Evolutionary conservation across 2,113 vertebrate genomes (phyloP).

Genomic region (Stigmatopora nigra): DNA sequence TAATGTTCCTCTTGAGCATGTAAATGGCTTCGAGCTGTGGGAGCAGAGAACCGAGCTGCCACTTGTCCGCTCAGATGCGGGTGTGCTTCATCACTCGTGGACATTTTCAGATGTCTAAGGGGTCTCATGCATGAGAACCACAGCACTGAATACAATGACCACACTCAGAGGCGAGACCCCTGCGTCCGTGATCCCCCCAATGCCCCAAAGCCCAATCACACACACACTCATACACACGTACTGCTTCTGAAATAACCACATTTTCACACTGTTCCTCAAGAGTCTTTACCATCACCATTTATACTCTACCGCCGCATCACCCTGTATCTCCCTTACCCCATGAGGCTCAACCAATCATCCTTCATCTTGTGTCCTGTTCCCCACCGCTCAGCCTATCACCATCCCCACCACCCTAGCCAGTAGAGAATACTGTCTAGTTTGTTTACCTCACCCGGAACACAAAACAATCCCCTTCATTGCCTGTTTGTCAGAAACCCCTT

Average conservation of each 20-base stretch:
- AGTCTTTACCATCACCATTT: slow-evolving; percentile 28
- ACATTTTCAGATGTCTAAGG: slow-evolving; percentile 51
- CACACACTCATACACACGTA: slow-evolving; percentile 30
- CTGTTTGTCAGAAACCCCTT: slow-evolving; percentile 70
- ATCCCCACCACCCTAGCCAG: slow-evolving; percentile 30
- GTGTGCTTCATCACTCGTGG: slow-evolving; percentile 65
- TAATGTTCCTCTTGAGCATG: slow-evolving; percentile 68
- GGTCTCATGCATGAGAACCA: slow-evolving; percentile 63
- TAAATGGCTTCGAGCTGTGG: slow-evolving; percentile 67
- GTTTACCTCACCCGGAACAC: slow-evolving; percentile 70
- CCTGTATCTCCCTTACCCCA: slow-evolving; percentile 27
- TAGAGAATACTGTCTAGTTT: slow-evolving; percentile 51
- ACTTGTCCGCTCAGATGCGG: slow-evolving; percentile 61
- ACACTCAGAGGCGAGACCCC: slow-evolving; percentile 51
- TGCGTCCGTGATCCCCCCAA: slow-evolving; percentile 42
- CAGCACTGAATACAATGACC: slow-evolving; percentile 52
- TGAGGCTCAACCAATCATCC: slow-evolving; percentile 38
- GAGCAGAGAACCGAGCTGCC: slow-evolving; percentile 62
- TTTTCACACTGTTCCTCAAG: slow-evolving; percentile 12
- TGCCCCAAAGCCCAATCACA: too few relatives aligned
- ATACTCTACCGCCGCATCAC: slow-evolving; percentile 2
- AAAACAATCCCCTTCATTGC: slow-evolving; percentile 71
- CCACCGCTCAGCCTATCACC: slow-evolving; percentile 49
- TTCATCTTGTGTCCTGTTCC: slow-evolving; percentile 33
- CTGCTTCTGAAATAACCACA: slow-evolving; percentile 54